These are phyloP conservation scores for Tachystola acroxantha DNA, from an alignment of 2,888 invertebrate genomes.

Conservation along the genomic window DNA sequence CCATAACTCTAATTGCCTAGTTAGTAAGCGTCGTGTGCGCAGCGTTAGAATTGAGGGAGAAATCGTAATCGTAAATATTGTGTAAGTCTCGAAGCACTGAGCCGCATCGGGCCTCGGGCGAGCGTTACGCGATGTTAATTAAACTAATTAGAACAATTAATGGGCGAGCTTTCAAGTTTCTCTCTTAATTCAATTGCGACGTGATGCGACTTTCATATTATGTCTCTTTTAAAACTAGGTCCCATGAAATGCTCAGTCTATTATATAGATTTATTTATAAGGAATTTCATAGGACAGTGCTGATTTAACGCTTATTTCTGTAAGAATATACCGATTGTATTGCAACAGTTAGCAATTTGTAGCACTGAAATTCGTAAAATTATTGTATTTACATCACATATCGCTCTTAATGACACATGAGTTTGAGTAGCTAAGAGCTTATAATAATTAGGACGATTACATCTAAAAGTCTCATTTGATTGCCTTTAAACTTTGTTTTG, in stretches of 20 bases:
- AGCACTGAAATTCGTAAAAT: no score
- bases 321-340: background rate
- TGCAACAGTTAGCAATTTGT: no score
- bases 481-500: no score
- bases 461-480: no score
- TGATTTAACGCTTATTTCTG: background rate
- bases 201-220: conserved; percentile 31
- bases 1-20: conserved; percentile 9
- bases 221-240: conserved; percentile 8
- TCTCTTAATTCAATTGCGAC: conserved; percentile 15
- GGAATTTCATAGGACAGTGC: background rate
- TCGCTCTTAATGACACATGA: no score
- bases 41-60: conserved; percentile 17
- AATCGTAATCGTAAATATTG: conserved; percentile 22
- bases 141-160: conserved; percentile 60
- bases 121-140: conserved; percentile 58
- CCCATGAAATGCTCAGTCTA: conserved; percentile 7
- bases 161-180: conserved; percentile 28
- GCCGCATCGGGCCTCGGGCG: conserved; percentile 28
- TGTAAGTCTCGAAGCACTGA: conserved; percentile 28
- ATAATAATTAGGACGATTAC: no score
- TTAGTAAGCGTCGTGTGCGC: conserved; percentile 9
- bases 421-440: no score
- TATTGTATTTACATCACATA: no score
- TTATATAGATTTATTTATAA: conserved; percentile 3